phyloP scores from a whole-genome alignment of 2,888 invertebrate species.

The Eurytoma adleriae region DNA sequence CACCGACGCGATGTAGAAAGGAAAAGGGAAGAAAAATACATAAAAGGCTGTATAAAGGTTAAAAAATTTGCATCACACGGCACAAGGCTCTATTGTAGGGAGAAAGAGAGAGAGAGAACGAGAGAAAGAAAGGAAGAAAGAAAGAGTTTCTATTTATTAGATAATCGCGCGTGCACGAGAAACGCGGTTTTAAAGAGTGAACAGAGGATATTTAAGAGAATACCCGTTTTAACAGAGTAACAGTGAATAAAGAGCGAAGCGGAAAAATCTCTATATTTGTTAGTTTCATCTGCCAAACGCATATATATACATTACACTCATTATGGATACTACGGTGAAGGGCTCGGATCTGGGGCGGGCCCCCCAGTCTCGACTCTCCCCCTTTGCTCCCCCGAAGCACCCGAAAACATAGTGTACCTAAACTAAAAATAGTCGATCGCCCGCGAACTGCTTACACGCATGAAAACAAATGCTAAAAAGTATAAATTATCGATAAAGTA shows the following conservation, averaged over 20 bases:
- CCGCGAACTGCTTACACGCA: too few relatives aligned
- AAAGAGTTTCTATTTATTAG: conserved; percentile 49
- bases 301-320: conserved; percentile 43
- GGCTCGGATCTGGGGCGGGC: too few relatives aligned
- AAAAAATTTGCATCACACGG: conserved; percentile 36
- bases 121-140: conserved; percentile 37
- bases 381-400: too few relatives aligned
- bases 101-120: conserved; percentile 16
- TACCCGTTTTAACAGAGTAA: conserved; percentile 38
- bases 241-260: conserved; percentile 24
- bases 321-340: neutral
- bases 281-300: conserved; percentile 56
- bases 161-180: conserved; percentile 36
- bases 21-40: neutral
- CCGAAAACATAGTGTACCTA: too few relatives aligned
- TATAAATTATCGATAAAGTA: too few relatives aligned
- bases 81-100: conserved; percentile 33
- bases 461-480: too few relatives aligned
- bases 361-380: too few relatives aligned
- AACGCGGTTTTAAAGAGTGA: conserved; percentile 13
- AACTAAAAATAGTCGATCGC: too few relatives aligned
- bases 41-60: conserved; percentile 40
- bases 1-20: neutral
- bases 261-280: conserved; percentile 54
- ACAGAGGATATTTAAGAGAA: conserved; percentile 52